A percentile compares a stretch with the other conserved stretches of the same genome.
These are phyloP conservation scores for Formica aserva DNA, from an alignment of 2,888 invertebrate genomes.

Conservation along the genomic window DNA sequence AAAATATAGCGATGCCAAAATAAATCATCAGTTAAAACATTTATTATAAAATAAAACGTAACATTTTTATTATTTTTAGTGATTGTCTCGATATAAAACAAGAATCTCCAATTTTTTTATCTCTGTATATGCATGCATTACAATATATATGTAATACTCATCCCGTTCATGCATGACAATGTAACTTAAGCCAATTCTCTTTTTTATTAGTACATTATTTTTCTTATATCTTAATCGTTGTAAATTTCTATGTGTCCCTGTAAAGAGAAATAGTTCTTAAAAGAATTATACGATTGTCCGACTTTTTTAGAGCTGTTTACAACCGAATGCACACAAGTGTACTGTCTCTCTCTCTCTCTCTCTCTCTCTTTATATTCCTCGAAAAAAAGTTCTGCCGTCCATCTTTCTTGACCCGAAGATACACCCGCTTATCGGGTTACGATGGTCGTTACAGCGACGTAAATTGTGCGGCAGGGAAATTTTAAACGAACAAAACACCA, in stretches of 20 bases:
- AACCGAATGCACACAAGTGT: conserved; percentile 12
- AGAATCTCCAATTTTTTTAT: background rate
- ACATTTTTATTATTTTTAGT: background rate
- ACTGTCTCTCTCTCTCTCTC: background rate
- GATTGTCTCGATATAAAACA: background rate
- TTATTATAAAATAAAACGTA: background rate
- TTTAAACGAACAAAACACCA: conserved; percentile 2
- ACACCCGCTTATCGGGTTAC: conserved; percentile 31
- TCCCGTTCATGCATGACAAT: background rate
- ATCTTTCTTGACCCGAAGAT: conserved; percentile 40
- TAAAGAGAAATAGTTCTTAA: conserved; percentile 9
- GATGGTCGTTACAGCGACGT: background rate
- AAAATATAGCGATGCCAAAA: background rate
- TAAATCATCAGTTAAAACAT: background rate
- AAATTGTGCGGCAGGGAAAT: conserved; percentile 31
- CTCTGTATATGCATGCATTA: background rate
- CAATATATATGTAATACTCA: background rate
- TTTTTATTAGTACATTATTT: conserved; percentile 30
- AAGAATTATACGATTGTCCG: conserved; percentile 2
- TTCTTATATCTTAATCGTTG: conserved; percentile 25
- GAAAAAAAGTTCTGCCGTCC: conserved; percentile 7
- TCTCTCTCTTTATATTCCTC: background rate
- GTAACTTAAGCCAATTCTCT: conserved; percentile 3
- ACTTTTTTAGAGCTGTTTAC: conserved; percentile 16
- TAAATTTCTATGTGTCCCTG: background rate